Base-by-base conservation (phyloP, 92 coral and sea anemone genomes). In the Pocillopora grandis region DNA sequence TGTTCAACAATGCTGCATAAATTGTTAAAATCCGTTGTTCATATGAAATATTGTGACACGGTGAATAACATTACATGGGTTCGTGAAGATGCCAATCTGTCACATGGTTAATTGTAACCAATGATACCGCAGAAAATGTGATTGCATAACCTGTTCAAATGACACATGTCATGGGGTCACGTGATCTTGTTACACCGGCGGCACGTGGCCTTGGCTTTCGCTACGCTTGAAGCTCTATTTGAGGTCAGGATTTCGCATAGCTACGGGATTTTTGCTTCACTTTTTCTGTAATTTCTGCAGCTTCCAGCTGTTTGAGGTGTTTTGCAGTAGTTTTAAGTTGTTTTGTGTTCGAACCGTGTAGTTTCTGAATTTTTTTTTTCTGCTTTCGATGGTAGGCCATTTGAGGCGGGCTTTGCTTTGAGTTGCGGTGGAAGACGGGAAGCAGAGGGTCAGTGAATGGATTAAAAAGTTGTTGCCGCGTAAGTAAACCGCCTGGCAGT, bases 161-260 rank as follows among this genome's bases (percentile, higher is more conserved):
- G 94, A 93, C 93, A 93, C 80, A 86, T 91, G 93, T 91, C 95
- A 91, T 89, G 87, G 90, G 86, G 95, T 93, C 97, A 93, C 97
- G 97, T 93, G 97, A 89, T 89, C 94, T 90, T 93, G 97, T 90
- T 88, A 75, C 92, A 87, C 92, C 91, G 94, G 93, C 86, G 95
- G 97, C 97, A 93, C 97, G 97, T 93, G 97, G 97, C 94, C 91
- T 91, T 89, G 91, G 95, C 91, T 91, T 90, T 91, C 87, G 91
- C 87, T 81, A 71, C 86, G 80, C 91, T 87, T 89, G 91, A 93
- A 75, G 74, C 80, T 84, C 69, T 82, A 80, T 77, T 58, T 82
- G 86, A 83, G 86, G 86, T 83, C 86, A 83, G 80, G 58, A 72
- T 72, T 83, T 83, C 33, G 33, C 80, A 83, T 73, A 74, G 65